A percentile compares a stretch with the other conserved stretches of the same genome.
Evolutionary conservation across 2,797 vertebrate species (phyloP).

Genomic region (Podargus strigoides): DNA sequence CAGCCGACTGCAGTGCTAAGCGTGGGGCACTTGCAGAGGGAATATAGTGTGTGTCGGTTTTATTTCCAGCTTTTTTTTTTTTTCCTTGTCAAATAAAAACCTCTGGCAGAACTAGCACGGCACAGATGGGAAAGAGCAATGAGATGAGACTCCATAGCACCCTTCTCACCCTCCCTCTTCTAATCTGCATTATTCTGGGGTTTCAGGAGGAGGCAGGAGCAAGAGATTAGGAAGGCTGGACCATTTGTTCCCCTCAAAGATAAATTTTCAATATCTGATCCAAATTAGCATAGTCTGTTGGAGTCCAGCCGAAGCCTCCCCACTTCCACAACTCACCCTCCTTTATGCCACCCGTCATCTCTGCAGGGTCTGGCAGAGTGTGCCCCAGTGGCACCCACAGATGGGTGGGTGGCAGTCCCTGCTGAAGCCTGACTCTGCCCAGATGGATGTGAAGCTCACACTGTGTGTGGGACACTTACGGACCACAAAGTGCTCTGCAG

Average conservation of each 20-base stretch:
- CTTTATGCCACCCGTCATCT: fast-evolving
- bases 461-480: fast-evolving
- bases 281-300: background rate
- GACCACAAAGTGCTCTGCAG: background rate
- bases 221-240: background rate
- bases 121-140: background rate
- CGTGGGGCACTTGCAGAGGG: background rate
- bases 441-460: fast-evolving
- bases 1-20: constrained; percentile 11
- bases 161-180: background rate
- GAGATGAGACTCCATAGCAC: background rate
- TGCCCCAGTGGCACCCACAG: fast-evolving
- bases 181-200: background rate
- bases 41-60: background rate
- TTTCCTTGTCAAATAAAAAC: background rate
- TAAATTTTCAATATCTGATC: background rate
- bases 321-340: background rate
- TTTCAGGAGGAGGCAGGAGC: background rate
- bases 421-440: background rate
- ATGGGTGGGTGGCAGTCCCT: background rate
- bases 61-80: background rate
- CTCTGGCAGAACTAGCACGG: background rate
- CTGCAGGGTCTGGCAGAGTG: fast-evolving
- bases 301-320: background rate
- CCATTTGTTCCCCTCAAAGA: background rate